Evolutionary conservation across 2,797 vertebrate species (phyloP), one percentile per base, ranked within the genome.

Genomic region (Esox lucius): DNA sequence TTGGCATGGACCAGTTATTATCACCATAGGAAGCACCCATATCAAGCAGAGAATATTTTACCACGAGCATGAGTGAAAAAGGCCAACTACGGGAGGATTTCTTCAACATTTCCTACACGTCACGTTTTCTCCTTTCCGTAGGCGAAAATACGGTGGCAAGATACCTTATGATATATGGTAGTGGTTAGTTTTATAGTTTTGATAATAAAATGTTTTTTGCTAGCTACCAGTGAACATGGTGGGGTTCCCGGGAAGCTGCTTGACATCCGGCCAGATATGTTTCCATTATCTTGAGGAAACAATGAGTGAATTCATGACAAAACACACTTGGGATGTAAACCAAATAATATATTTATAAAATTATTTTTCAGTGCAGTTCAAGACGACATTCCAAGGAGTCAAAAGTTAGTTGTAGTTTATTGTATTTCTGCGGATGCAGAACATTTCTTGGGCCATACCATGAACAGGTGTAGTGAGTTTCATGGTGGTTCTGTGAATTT

Each of bases 91-190:
- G 74, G 68, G 85, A 88, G 86, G 75, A 84, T 87, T 84, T 85
- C 80, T 81, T 91, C 87, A 87, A 68, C 88, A 78, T 92, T 92
- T 92, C 92, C 90, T 62, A 84, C 86, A 86, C 89, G 84, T 91
- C 89, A 93, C 88, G 73, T 71, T 88, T 35, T 76, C 86, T 84
- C 87, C 85, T 76, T 75, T 82, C 90, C 87, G 75, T 62, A 78
- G 86, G 90, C 88, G 8, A 87, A 83, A 86, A 85, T 85, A 80
- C 70, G 19, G 72, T 56, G 83, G 78, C 80, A 70, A 65, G 77
- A 79, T 75, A 80, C 81, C 79, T 82, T 67, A 74, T 74, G 78
- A 81, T 80, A 85, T 82, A 89, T 79, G 82, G 83, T 90, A 88
- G 84, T 77, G 86, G 86, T 90, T 84, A 82, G 80, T 87, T 89